Base-by-base conservation (phyloP, 1,140 invertebrate genomes). In the Bombus fervidus region DNA sequence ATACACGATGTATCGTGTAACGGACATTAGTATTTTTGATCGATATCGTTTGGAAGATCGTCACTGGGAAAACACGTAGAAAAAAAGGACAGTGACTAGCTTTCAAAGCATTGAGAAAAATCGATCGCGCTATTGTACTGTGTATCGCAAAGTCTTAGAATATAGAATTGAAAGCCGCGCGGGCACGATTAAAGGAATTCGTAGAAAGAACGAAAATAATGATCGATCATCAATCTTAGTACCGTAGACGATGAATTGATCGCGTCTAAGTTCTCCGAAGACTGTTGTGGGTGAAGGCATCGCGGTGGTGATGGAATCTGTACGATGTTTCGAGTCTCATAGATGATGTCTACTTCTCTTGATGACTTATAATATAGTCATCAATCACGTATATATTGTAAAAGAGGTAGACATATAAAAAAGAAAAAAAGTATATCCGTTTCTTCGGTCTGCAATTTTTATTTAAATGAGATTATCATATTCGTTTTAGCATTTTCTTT, bases 251-350 rank as follows among this genome's bases (percentile, higher is more conserved):
- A 37, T 28, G 25, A 68, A 41, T 53, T 31, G 47, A 72, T 80
- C 68, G 62, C 77, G 41, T 66, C 57, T 53, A 64, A 57, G 57
- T 80, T 80, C 83, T 64, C 43, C 69, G 78, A 74, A 74, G 83
- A 81, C 83, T 68, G 77, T 85, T 66, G 83, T 72, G 83, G 78
- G 83, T 81, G 78, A 81, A 53, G 78, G 83, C 77, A 73, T 73
- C 77, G 69, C 37, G 12, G n/a, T 71, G 83, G 78, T 81, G 83
- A 85, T 85, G 77, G 83, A 81, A 68, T 74, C 78, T 81, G 43
- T 79, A 66, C 73, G 59, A 59, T 71, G 43, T 81, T 71, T 62
- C 18, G 18, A 73, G n/a, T 76, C 31, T 79, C 66, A 59, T 37
- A 53, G 31, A 22, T 75, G 75, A 78, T 71, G 57, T 28, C 28